These are phyloP conservation scores for Atta cephalotes DNA, from an alignment of 1,140 invertebrate species.

Conservation along the genomic window DNA sequence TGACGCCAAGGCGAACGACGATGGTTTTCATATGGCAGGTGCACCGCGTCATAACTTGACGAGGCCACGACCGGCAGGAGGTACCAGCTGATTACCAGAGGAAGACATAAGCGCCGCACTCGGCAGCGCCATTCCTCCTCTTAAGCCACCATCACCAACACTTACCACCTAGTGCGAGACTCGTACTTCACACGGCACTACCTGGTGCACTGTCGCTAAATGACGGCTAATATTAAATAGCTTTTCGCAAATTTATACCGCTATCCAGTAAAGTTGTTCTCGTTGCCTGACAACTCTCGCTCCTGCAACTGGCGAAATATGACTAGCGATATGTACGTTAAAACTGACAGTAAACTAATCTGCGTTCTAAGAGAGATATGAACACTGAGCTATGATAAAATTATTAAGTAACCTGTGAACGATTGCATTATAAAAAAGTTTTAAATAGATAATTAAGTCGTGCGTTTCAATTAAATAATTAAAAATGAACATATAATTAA, in stretches of 20 bases:
- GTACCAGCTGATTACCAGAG: conserved; percentile 75
- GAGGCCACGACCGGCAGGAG: conserved; percentile 72
- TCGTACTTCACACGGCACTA: conserved; percentile 44
- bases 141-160: conserved; percentile 38
- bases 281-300: background rate
- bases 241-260: conserved; percentile 52
- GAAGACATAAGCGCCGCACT: conserved; percentile 71
- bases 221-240: conserved; percentile 50
- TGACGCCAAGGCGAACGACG: conserved; percentile 58
- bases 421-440: background rate
- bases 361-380: background rate
- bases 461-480: conserved; percentile 15
- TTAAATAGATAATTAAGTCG: conserved; percentile 9
- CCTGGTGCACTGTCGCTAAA: conserved; percentile 30
- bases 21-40: conserved; percentile 70
- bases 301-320: conserved; percentile 15
- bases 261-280: conserved; percentile 14
- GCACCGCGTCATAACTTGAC: conserved; percentile 72
- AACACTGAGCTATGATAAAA: background rate
- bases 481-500: background rate
- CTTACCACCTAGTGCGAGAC: conserved; percentile 69
- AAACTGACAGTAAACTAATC: conserved; percentile 24
- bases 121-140: conserved; percentile 61
- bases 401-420: background rate
- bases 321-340: conserved; percentile 8